Percentiles rank a stretch among this genome's conserved stretches.
Conservation (phyloP, 2,113 vertebrate genomes). For the Boleophthalmus pectinirostris region DNA sequence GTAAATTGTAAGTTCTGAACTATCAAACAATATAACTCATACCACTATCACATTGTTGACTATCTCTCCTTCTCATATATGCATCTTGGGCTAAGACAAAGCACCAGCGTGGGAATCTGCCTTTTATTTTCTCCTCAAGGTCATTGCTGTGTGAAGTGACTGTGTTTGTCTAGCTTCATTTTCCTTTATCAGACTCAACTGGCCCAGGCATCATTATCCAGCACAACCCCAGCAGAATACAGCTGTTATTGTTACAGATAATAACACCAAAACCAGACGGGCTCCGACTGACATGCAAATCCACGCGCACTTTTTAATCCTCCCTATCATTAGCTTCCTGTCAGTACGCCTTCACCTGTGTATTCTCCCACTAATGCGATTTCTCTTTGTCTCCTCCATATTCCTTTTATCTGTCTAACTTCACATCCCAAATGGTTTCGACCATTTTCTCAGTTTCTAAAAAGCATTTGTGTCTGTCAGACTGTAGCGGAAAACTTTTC, state of each 20-base stretch:
- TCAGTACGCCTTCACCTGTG: constrained; percentile 37
- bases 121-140: constrained; percentile 54
- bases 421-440: constrained; percentile 19
- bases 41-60: not conserved
- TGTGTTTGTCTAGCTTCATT: constrained; percentile 52
- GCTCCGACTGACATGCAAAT: constrained; percentile 45
- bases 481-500: constrained; percentile 26
- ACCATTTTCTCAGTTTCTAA: constrained; percentile 9
- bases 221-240: constrained; percentile 36
- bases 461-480: constrained; percentile 31
- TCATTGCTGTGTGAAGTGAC: constrained; percentile 33
- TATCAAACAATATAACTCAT: not conserved
- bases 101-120: constrained; percentile 4
- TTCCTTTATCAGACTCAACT: constrained; percentile 43
- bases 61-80: constrained; percentile 28
- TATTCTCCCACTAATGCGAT: constrained; percentile 36
- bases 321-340: constrained; percentile 48
- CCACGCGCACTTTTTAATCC: constrained; percentile 26
- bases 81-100: constrained; percentile 12
- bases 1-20: not conserved
- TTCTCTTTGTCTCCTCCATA: constrained; percentile 37
- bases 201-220: constrained; percentile 45
- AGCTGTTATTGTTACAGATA: constrained; percentile 53
- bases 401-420: constrained; percentile 48
- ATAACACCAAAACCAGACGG: constrained; percentile 34